phyloP scores from a whole-genome alignment of 2,888 invertebrate species.

The Drosophila fungiperda region DNA sequence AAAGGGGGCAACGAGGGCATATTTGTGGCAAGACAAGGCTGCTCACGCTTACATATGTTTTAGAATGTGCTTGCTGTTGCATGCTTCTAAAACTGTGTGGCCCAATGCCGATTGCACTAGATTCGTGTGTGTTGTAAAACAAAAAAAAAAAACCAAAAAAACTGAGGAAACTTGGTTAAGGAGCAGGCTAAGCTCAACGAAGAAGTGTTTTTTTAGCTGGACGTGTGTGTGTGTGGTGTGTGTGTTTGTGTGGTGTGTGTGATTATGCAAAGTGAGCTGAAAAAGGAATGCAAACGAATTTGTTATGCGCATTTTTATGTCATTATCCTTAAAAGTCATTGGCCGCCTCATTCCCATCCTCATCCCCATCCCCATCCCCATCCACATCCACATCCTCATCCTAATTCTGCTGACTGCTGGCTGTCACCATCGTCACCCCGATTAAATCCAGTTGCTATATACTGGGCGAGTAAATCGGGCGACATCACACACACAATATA shows the following conservation, averaged over 20 bases:
- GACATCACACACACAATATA: conserved; percentile 31
- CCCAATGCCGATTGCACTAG: conserved; percentile 33
- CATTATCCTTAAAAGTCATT: conserved; percentile 76
- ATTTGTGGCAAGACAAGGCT: neutral
- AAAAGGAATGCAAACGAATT: conserved; percentile 75
- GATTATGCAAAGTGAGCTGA: conserved; percentile 67
- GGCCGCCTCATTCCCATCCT: conserved; percentile 41
- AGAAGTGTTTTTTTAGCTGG: conserved; percentile 16
- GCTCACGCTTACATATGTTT: conserved; percentile 15
- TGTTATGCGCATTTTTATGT: conserved; percentile 77
- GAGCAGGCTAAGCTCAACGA: neutral
- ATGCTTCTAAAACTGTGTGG: conserved; percentile 6
- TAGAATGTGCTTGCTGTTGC: conserved; percentile 25
- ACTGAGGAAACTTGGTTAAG: neutral
- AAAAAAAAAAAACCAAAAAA: conserved; percentile 3
- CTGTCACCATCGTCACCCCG: conserved; percentile 13
- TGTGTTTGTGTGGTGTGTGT: conserved; percentile 8
- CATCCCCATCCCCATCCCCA: conserved; percentile 14
- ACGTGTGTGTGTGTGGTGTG: conserved; percentile 19
- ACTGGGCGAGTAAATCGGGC: conserved; percentile 17
- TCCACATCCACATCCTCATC: conserved; percentile 20
- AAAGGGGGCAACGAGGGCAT: conserved; percentile 7
- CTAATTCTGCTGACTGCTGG: neutral
- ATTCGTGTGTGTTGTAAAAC: neutral
- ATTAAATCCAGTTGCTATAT: conserved; percentile 17